A percentile compares a stretch with the other conserved stretches of the same genome.
These are phyloP conservation scores for Cherax quadricarinatus DNA, from an alignment of 1,140 invertebrate genomes.

Conservation along the genomic window DNA sequence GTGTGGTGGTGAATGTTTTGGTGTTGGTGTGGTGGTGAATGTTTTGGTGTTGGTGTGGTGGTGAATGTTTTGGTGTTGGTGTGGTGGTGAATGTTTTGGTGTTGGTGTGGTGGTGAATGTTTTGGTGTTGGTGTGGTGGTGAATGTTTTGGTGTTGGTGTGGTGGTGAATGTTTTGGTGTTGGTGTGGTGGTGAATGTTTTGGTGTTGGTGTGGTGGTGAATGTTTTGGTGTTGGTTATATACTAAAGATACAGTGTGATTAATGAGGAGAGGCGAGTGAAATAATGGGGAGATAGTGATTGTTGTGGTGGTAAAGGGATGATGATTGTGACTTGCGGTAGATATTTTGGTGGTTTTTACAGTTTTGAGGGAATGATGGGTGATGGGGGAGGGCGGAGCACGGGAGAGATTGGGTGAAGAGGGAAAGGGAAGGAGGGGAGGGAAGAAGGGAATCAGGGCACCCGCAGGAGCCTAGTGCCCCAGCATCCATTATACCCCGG, in stretches of 20 bases:
- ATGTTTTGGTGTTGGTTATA: background rate
- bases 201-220: background rate
- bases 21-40: too few relatives aligned
- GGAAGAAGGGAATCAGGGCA: background rate
- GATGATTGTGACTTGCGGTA: background rate
- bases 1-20: too few relatives aligned
- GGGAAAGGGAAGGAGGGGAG: background rate
- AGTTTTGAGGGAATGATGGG: background rate
- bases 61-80: background rate
- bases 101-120: too few relatives aligned
- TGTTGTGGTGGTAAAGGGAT: background rate
- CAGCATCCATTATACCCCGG: slow-evolving; percentile 54
- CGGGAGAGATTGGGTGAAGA: background rate
- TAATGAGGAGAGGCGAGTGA: too few relatives aligned
- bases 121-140: too few relatives aligned
- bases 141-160: too few relatives aligned
- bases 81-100: background rate
- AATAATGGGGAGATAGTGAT: background rate
- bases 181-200: background rate
- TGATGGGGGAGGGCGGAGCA: background rate
- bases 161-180: too few relatives aligned
- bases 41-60: too few relatives aligned
- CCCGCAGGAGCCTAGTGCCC: slow-evolving; percentile 17
- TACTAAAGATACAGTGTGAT: too few relatives aligned
- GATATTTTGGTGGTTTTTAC: background rate